phyloP scores from a whole-genome alignment of 2,797 vertebrate species.

The Catostomus latipinnis region DNA sequence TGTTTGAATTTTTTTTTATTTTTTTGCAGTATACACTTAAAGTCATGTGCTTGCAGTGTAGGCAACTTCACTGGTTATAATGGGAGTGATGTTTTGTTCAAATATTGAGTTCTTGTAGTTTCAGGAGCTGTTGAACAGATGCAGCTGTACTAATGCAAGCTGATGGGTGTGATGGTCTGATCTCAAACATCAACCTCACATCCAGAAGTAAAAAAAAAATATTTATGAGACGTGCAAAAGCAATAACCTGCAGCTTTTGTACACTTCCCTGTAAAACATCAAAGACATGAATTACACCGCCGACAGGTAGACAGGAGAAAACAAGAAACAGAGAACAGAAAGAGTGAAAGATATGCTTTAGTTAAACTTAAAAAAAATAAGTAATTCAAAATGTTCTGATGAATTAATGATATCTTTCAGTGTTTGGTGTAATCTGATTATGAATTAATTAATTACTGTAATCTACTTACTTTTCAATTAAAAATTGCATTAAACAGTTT shows the following conservation, averaged over 20 bases:
- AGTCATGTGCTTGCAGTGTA: too few species aligned
- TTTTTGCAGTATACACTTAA: too few species aligned
- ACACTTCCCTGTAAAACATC: constrained; percentile 41
- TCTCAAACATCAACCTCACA: constrained; percentile 20
- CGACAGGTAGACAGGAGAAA: not conserved
- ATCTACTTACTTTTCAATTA: too few species aligned
- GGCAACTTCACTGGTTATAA: too few species aligned
- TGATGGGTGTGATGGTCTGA: not conserved
- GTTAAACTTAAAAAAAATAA: not conserved
- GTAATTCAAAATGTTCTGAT: not conserved
- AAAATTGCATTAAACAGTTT: too few species aligned
- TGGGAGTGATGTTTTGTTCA: too few species aligned
- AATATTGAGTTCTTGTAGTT: too few species aligned
- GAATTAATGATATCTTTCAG: not conserved
- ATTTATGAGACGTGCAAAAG: constrained; percentile 69
- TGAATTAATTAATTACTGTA: too few species aligned
- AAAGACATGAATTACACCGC: constrained; percentile 16
- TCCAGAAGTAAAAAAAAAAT: constrained; percentile 67
- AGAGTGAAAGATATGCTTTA: too few species aligned
- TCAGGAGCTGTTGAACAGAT: constrained; percentile 61
- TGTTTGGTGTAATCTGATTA: too few species aligned
- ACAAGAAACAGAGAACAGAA: not conserved
- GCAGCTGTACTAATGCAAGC: constrained; percentile 3
- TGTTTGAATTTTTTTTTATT: too few species aligned
- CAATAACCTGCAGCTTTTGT: constrained; percentile 51